phyloP scores from a whole-genome alignment of 1,140 invertebrate genomes.

The Hetaerina americana region DNA sequence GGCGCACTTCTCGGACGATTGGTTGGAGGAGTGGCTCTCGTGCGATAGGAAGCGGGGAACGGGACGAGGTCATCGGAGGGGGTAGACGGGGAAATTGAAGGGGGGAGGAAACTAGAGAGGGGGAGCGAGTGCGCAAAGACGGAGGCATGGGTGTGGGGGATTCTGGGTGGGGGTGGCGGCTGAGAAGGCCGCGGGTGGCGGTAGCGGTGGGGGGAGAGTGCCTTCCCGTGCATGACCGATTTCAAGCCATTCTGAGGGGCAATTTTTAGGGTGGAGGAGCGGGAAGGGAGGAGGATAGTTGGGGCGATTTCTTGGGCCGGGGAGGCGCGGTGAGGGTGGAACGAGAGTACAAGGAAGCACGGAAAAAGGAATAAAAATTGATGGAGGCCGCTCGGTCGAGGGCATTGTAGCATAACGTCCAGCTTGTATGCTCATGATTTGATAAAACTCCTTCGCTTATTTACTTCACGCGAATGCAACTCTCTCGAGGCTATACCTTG shows the following conservation, averaged over 20 bases:
- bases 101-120: too few relatives aligned
- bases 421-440: background rate
- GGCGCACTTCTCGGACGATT: background rate
- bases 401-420: background rate
- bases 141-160: too few relatives aligned
- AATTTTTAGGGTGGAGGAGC: background rate
- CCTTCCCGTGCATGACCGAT: background rate
- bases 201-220: background rate
- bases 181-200: too few relatives aligned
- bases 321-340: too few relatives aligned
- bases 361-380: slow-evolving; percentile 1
- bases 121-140: too few relatives aligned
- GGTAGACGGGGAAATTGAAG: background rate
- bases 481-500: too few relatives aligned
- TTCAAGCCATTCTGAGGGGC: too few relatives aligned
- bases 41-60: background rate
- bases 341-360: too few relatives aligned
- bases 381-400: background rate
- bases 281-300: background rate
- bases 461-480: too few relatives aligned
- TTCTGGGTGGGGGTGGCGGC: too few relatives aligned
- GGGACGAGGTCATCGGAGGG: background rate
- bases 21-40: background rate
- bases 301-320: too few relatives aligned
- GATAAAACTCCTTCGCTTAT: too few relatives aligned